A percentile compares a stretch with the other conserved stretches of the same genome.
These are phyloP conservation scores for Tapirus indicus DNA, from an alignment of 2,797 vertebrate species.

Conservation along the genomic window DNA sequence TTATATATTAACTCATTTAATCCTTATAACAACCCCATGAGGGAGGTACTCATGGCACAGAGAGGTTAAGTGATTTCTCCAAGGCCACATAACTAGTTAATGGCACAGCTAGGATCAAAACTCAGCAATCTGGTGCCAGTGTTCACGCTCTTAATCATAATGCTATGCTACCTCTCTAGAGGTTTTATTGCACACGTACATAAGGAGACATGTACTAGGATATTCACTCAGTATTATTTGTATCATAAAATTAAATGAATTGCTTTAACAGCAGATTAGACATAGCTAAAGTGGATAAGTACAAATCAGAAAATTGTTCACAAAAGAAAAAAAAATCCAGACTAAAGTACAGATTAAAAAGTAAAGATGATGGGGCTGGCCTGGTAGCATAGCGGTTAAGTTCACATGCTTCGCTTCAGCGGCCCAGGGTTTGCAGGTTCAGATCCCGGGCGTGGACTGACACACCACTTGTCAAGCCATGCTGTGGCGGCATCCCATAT, in stretches of 20 bases:
- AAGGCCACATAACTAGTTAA: not conserved
- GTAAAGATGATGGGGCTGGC: not conserved
- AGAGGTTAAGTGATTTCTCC: not conserved
- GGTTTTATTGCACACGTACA: not conserved
- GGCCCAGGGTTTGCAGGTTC: too few species aligned
- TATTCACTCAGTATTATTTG: not conserved
- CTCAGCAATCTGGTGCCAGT: too few species aligned
- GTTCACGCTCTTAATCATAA: not conserved
- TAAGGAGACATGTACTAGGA: not conserved
- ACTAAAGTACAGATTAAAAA: not conserved
- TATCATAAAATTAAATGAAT: not conserved
- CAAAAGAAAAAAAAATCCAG: not conserved
- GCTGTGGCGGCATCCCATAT: too few species aligned
- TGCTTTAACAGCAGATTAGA: not conserved
- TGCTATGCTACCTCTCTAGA: not conserved
- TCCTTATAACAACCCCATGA: not conserved
- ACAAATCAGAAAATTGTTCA: not conserved
- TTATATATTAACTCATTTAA: not conserved
- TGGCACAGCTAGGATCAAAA: not conserved
- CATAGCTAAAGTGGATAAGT: not conserved
- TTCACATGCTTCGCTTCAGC: too few species aligned
- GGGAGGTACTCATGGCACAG: not conserved
- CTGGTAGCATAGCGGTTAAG: too few species aligned
- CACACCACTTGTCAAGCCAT: too few species aligned
- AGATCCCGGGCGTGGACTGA: too few species aligned